phyloP scores from a whole-genome alignment of 1,140 invertebrate species.

The Eriosoma lanigerum region DNA sequence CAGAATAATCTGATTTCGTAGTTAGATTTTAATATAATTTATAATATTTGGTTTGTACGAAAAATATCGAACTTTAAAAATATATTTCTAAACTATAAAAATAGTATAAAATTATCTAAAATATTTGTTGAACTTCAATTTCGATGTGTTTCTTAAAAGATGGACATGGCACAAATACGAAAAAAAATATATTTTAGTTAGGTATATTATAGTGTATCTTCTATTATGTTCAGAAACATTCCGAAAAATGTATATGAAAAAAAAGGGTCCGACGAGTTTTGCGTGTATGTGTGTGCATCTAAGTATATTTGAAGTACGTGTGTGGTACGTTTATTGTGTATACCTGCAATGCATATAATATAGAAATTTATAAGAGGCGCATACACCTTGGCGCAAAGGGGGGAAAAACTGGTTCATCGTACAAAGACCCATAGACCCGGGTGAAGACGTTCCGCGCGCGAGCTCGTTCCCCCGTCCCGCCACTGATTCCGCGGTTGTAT shows the following conservation, averaged over 20 bases:
- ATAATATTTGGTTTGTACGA: no score
- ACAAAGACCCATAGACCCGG: slow-evolving; percentile 50
- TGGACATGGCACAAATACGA: no score
- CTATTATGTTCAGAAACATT: background rate
- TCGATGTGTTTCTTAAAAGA: no score
- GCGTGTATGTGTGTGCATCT: background rate
- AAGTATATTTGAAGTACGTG: background rate
- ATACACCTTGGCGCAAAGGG: background rate
- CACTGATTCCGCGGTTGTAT: background rate
- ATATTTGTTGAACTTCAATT: no score
- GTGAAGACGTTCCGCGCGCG: slow-evolving; percentile 41
- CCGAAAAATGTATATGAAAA: background rate
- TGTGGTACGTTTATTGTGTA: background rate
- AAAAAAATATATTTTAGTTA: no score
- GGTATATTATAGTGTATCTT: background rate
- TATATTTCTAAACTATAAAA: no score
- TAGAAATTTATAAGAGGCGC: background rate
- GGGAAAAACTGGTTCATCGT: slow-evolving; percentile 51
- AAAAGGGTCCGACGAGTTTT: background rate
- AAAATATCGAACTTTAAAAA: no score
- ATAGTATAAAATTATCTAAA: no score
- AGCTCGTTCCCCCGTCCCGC: background rate
- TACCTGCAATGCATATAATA: background rate
- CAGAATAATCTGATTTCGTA: no score
- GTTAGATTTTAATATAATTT: no score